A percentile compares a stretch with the other conserved stretches of the same genome.
phyloP scores from a whole-genome alignment of 1,140 invertebrate genomes.

The Catajapyx aquilonaris region DNA sequence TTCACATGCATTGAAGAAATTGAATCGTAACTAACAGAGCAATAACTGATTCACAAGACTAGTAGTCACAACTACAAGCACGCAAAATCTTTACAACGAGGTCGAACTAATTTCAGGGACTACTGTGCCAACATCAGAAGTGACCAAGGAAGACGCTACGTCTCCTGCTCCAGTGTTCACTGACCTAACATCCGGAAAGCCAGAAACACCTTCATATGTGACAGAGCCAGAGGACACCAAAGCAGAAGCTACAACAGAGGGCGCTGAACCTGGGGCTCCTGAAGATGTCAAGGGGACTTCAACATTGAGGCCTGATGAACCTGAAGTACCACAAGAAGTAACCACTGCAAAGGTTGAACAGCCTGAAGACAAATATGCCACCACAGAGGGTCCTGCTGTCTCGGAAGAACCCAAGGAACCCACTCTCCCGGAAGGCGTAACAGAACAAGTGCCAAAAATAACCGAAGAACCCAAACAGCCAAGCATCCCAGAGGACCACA shows the following conservation, averaged over 20 bases:
- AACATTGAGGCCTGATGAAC: conserved; percentile 6
- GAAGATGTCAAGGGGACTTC: conserved; percentile 7
- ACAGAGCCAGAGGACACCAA: too few species aligned
- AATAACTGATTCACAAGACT: too few species aligned
- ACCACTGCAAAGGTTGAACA: conserved; percentile 3
- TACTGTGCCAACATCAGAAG: conserved; percentile 7
- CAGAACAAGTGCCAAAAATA: neutral
- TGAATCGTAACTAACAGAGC: too few species aligned
- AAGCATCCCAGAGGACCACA: neutral
- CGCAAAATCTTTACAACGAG: too few species aligned
- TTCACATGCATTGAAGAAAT: too few species aligned
- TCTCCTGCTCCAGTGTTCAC: neutral
- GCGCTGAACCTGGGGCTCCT: conserved; percentile 2
- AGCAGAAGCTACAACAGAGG: too few species aligned
- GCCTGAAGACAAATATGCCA: neutral
- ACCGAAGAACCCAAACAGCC: neutral
- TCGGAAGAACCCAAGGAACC: neutral
- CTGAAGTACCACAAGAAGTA: conserved; percentile 1
- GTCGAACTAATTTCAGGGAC: too few species aligned
- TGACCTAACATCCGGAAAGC: conserved; percentile 4
- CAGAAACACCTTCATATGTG: too few species aligned
- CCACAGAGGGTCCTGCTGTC: neutral
- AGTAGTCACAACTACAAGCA: too few species aligned
- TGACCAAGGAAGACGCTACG: neutral
- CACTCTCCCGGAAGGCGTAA: neutral